phyloP scores from a whole-genome alignment of 2,888 invertebrate species.

The Clitarchus hookeri region DNA sequence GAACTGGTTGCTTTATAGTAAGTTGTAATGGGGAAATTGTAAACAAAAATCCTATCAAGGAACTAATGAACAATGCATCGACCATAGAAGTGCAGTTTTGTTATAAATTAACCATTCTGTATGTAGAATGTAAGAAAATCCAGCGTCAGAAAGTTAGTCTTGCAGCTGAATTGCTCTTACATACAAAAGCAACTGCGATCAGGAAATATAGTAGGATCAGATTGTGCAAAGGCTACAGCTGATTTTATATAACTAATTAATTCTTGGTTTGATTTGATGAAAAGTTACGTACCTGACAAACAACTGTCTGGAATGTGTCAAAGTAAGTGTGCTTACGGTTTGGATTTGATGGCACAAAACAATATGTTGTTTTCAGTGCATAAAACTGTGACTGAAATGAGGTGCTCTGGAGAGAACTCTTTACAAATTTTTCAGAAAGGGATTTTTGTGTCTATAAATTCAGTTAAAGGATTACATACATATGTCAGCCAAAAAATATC shows the following conservation, averaged over 20 bases:
- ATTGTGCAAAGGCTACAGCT: too few relatives aligned
- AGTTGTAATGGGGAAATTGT: constrained; percentile 37
- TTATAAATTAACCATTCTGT: background rate
- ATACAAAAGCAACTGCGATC: too few relatives aligned
- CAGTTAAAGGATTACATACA: background rate
- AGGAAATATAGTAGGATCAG: too few relatives aligned
- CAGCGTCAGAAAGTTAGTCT: constrained; percentile 25
- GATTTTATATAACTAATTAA: too few relatives aligned
- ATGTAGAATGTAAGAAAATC: background rate
- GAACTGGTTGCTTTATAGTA: constrained; percentile 41
- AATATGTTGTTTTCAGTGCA: background rate
- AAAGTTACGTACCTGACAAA: too few relatives aligned
- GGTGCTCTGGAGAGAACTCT: too few relatives aligned
- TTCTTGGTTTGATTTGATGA: too few relatives aligned
- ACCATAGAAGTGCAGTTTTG: background rate
- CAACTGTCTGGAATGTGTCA: too few relatives aligned
- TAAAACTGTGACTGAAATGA: too few relatives aligned
- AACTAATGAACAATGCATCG: background rate
- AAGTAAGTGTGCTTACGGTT: background rate
- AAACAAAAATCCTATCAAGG: background rate
- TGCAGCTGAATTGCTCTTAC: background rate
- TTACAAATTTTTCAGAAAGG: background rate
- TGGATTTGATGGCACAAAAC: background rate
- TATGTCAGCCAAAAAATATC: background rate
- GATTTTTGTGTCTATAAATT: background rate